phyloP scores from a whole-genome alignment of 2,797 vertebrate species.

The Karalla daura region DNA sequence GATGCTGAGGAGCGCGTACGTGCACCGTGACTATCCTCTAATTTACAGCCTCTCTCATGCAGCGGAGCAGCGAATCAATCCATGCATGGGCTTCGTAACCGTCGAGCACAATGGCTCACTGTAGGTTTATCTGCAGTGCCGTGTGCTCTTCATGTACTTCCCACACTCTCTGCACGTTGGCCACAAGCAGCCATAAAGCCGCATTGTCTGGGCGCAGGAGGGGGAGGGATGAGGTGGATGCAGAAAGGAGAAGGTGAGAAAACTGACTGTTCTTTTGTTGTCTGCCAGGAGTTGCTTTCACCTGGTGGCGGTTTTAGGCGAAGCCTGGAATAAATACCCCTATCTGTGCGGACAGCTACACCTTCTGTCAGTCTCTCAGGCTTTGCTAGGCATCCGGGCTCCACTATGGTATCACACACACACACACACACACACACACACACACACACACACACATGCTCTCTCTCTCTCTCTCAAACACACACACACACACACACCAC shows the following conservation, averaged over 20 bases:
- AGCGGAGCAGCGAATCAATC: constrained; percentile 18
- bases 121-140: constrained; percentile 14
- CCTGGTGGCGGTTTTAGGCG: constrained; percentile 70
- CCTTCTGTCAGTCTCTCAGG: constrained; percentile 33
- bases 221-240: constrained; percentile 27
- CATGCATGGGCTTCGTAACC: constrained; percentile 12
- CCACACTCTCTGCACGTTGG: constrained; percentile 19
- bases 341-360: constrained; percentile 41
- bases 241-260: constrained; percentile 41
- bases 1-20: constrained; percentile 32
- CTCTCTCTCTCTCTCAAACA: too few relatives aligned
- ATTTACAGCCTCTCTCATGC: constrained; percentile 17
- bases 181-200: constrained; percentile 51
- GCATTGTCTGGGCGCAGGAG: constrained; percentile 66
- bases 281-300: constrained; percentile 66
- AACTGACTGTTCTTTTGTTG: constrained; percentile 68
- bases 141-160: too few relatives aligned
- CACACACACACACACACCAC: constrained; percentile 19
- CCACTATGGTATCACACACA: constrained; percentile 56
- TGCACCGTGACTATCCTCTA: constrained; percentile 15
- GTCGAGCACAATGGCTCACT: constrained; percentile 43
- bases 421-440: constrained; percentile 29
- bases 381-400: constrained; percentile 61
- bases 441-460: constrained; percentile 17
- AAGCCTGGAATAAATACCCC: constrained; percentile 71